phyloP scores from a whole-genome alignment of 2,797 vertebrate genomes.

The Sebastes hopkinsi region DNA sequence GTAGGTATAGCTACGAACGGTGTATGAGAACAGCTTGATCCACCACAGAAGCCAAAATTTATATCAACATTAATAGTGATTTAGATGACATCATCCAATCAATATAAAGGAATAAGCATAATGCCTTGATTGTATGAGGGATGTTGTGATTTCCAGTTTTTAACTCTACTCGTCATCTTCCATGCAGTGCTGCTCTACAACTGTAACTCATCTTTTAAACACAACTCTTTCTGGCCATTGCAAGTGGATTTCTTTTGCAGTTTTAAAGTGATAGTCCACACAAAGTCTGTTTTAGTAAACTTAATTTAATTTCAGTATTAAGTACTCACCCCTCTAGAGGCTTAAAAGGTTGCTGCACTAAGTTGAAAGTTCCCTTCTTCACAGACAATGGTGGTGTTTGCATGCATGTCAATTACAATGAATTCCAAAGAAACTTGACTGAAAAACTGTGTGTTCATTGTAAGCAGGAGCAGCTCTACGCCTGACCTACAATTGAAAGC shows the following conservation, averaged over 20 bases:
- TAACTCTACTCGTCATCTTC: not conserved
- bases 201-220: not conserved
- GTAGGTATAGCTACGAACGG: no score
- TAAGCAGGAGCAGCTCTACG: not conserved
- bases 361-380: not conserved
- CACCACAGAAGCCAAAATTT: not conserved
- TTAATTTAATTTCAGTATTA: not conserved
- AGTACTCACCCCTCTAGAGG: not conserved
- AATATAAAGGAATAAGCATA: not conserved
- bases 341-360: not conserved
- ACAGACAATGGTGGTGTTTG: not conserved
- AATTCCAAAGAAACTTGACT: not conserved
- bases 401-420: not conserved
- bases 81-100: conserved; percentile 9
- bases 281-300: not conserved
- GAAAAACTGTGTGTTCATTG: not conserved
- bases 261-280: not conserved
- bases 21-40: not conserved
- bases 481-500: not conserved
- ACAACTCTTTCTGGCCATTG: not conserved
- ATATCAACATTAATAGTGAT: conserved; percentile 11
- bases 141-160: not conserved
- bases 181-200: not conserved
- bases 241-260: not conserved
- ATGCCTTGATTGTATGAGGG: not conserved